Conservation (phyloP, 2,888 invertebrate species). For the Apamea crenata region DNA sequence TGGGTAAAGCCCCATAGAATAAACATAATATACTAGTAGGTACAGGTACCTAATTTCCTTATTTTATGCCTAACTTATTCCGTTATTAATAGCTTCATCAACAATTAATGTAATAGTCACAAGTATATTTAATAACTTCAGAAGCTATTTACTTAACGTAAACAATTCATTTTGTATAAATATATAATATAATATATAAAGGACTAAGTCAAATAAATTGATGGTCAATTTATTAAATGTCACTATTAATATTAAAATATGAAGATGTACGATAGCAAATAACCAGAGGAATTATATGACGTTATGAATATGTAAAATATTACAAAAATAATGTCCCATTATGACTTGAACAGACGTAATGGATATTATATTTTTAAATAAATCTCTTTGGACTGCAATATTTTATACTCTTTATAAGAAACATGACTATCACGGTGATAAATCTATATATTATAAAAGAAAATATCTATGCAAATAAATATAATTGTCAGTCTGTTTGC, state of each 20-base stretch:
- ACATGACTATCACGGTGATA: background rate
- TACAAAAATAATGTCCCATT: constrained; percentile 21
- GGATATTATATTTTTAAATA: constrained; percentile 6
- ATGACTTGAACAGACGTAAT: constrained; percentile 11
- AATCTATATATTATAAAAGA: no score
- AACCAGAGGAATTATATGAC: constrained; percentile 19
- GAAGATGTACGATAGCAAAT: constrained; percentile 35
- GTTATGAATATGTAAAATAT: constrained; percentile 36
- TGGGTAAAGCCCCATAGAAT: background rate
- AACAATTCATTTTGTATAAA: constrained; percentile 39
- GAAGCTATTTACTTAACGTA: constrained; percentile 40
- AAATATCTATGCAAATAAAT: no score
- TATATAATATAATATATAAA: constrained; percentile 6
- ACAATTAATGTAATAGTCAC: constrained; percentile 27
- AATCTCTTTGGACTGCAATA: background rate
- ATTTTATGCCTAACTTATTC: background rate
- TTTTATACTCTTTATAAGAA: background rate
- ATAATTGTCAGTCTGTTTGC: no score
- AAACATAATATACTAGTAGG: background rate
- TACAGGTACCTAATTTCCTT: background rate
- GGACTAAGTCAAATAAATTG: constrained; percentile 47
- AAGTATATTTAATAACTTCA: constrained; percentile 45
- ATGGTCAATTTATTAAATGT: constrained; percentile 23
- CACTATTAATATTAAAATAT: constrained; percentile 45
- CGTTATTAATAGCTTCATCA: background rate